These are phyloP conservation scores for Micromys minutus DNA, from an alignment of 2,113 vertebrate species.

Conservation along the genomic window DNA sequence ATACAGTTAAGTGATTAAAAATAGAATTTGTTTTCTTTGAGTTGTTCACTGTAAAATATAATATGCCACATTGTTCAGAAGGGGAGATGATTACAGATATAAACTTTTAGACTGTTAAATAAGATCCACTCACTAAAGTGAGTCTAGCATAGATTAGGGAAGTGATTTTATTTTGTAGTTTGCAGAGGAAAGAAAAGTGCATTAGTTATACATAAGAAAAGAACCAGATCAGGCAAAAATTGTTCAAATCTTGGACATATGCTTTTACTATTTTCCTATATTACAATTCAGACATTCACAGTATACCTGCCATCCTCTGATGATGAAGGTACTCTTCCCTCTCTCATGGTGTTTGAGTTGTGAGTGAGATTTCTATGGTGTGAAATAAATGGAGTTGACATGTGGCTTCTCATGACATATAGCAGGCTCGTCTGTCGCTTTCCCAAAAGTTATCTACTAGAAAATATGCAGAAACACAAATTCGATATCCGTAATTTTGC, in stretches of 20 bases:
- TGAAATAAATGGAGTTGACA: neutral
- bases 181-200: neutral
- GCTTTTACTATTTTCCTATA: neutral
- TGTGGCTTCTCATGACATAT: neutral
- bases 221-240: neutral
- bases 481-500: neutral
- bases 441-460: neutral
- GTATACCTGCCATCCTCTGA: neutral
- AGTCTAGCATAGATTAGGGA: neutral
- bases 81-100: neutral
- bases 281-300: neutral
- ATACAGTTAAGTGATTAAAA: neutral
- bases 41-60: neutral
- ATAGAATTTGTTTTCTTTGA: neutral
- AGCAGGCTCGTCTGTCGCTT: neutral
- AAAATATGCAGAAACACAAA: neutral
- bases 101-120: neutral
- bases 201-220: neutral
- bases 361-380: neutral
- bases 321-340: neutral
- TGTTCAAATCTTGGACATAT: neutral
- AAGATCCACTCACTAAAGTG: neutral
- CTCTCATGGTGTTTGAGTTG: neutral
- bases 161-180: neutral
- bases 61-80: neutral